Base-by-base conservation (phyloP, 30 jellyfish, hydroid and myxozoan species). In the Hydractinia symbiolongicarpus region DNA sequence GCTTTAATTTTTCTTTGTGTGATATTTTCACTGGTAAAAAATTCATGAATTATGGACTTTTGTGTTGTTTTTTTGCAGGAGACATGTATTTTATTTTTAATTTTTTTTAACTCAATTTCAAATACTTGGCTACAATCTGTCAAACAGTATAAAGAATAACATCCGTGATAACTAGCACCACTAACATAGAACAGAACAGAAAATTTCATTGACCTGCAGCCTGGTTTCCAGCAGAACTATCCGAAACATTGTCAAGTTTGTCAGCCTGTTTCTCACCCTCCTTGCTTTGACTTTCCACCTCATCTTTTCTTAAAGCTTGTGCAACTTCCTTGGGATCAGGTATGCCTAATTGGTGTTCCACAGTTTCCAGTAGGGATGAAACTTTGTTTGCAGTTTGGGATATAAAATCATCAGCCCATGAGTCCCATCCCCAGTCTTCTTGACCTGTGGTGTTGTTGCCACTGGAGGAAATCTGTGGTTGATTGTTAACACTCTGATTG, bases 351-450 rank as follows among this genome's bases (percentile, higher is more conserved):
- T 83, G 86, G 15, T 89, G 82, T 61, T 93, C 98, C 72, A 86
- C 94, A 55, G 95, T 77, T 55, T 91, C 95, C 44, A 91, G 78
- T 86, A 91, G 81, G 5, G 94, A 64, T 50, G 96, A 69, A 11
- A 93, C 96, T 53, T 93, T 84, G 13, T 86, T 66, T 20, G 96
- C 84, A 54, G 98, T 94, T 82, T 83, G 83, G 17, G 88, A 74
- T 5, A 93, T 50, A 82, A 87, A 75, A 66, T 79, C 87, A 81
- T 75, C 93, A 4, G 89, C 98, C 95, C 94, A 93, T 40, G 88
- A 84, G 17, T 93, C 98, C 98, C 98, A 93, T 9, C 96, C 98
- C 98, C 98, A 93, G 54, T 88, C 84, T 54, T 81, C 77, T 4
- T 84, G 16, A 61, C 84, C 4, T 73, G 88, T 14, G 11, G 81